Evolutionary conservation across 2,888 invertebrate species (phyloP).

Genomic region (Osmoderma eremita): DNA sequence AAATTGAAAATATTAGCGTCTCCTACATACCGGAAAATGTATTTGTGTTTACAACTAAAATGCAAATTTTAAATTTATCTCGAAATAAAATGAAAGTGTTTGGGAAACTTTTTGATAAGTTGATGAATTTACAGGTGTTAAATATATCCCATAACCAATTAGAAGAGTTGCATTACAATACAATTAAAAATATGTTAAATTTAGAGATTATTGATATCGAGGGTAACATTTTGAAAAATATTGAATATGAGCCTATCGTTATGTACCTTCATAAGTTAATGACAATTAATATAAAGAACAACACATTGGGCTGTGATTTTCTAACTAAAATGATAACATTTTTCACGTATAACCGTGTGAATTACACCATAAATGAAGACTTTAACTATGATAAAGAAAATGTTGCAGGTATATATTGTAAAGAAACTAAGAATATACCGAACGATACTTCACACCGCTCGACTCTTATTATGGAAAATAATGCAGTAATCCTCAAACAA

Average conservation of each 20-base stretch:
- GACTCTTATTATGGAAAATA: constrained; percentile 41
- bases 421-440: constrained; percentile 45
- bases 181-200: constrained; percentile 53
- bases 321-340: constrained; percentile 56
- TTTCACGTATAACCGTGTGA: constrained; percentile 54
- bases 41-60: constrained; percentile 51
- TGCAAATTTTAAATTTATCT: constrained; percentile 56
- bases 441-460: constrained; percentile 41
- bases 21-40: constrained; percentile 47
- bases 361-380: constrained; percentile 55
- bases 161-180: constrained; percentile 51
- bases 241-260: constrained; percentile 58
- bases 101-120: constrained; percentile 48
- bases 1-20: constrained; percentile 54
- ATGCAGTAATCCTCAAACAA: constrained; percentile 44
- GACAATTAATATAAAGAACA: constrained; percentile 57
- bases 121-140: constrained; percentile 53
- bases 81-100: constrained; percentile 51
- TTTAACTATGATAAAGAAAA: constrained; percentile 57
- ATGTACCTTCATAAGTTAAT: constrained; percentile 54
- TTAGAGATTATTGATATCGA: constrained; percentile 56
- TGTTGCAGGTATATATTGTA: constrained; percentile 60
- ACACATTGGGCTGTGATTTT: constrained; percentile 57
- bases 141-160: constrained; percentile 58
- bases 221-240: constrained; percentile 55